Evolutionary conservation across 2,888 invertebrate species (phyloP).

Genomic region (Neoitamus cyanurus): DNA sequence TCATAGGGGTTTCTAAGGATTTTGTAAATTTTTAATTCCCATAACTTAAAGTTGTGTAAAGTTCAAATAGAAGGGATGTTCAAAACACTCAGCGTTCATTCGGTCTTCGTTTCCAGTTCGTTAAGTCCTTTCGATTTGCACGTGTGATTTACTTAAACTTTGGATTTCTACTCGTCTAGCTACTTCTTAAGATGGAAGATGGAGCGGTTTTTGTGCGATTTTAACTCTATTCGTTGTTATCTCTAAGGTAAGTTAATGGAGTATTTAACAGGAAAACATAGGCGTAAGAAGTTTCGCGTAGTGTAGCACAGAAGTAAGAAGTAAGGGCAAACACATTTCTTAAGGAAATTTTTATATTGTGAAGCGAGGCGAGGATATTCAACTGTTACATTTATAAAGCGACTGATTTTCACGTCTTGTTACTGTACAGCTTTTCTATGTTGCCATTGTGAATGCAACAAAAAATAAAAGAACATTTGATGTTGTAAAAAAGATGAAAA

Average conservation of each 20-base stretch:
- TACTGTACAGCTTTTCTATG: slow-evolving; percentile 43
- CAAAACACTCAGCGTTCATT: neutral
- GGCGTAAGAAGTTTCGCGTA: neutral
- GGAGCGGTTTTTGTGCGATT: slow-evolving; percentile 17
- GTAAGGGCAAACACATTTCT: slow-evolving; percentile 19
- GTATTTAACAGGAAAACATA: slow-evolving; percentile 3
- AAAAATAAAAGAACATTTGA: slow-evolving; percentile 30
- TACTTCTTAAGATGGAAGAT: neutral
- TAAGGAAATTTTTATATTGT: slow-evolving; percentile 41
- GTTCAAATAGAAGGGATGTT: slow-evolving; percentile 15
- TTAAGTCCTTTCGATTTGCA: neutral
- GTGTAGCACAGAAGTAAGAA: neutral
- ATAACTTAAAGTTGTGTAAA: slow-evolving; percentile 34
- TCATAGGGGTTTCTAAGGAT: slow-evolving; percentile 37
- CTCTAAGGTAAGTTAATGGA: slow-evolving; percentile 22
- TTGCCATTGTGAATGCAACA: slow-evolving; percentile 37
- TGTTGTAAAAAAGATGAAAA: slow-evolving; percentile 14
- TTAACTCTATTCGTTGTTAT: slow-evolving; percentile 28
- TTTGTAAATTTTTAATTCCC: slow-evolving; percentile 40
- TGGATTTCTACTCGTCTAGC: neutral
- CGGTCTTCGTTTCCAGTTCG: neutral
- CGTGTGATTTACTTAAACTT: slow-evolving; percentile 19
- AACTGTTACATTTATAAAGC: slow-evolving; percentile 40
- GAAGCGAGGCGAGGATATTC: slow-evolving; percentile 23
- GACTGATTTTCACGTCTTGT: slow-evolving; percentile 45